Percentiles rank a stretch among this genome's conserved stretches.
These are phyloP conservation scores for Leucozona laternaria DNA, from an alignment of 2,888 invertebrate genomes.

Conservation along the genomic window DNA sequence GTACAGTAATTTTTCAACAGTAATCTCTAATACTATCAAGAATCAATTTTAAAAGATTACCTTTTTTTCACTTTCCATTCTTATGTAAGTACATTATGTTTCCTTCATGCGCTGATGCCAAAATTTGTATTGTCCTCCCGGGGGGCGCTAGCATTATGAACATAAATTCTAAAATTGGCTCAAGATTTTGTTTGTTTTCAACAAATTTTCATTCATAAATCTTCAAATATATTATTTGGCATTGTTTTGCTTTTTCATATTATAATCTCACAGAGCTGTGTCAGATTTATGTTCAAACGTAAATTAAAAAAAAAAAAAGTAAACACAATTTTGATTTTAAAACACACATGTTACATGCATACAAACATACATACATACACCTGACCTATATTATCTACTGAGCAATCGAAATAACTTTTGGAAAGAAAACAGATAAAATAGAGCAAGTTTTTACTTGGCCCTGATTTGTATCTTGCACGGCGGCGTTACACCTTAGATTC, in stretches of 20 bases:
- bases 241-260: constrained; percentile 37
- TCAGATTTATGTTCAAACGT: constrained; percentile 30
- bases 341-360: not conserved
- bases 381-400: too few species aligned
- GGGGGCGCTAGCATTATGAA: not conserved
- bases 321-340: constrained; percentile 5
- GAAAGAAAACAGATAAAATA: not conserved
- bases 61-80: not conserved
- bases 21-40: not conserved
- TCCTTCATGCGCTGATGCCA: constrained; percentile 3
- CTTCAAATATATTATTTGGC: constrained; percentile 22
- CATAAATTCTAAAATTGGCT: constrained; percentile 65
- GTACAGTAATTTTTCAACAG: not conserved
- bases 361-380: too few species aligned
- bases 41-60: constrained; percentile 3
- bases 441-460: too few species aligned
- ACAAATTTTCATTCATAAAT: constrained; percentile 68
- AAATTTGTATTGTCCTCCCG: not conserved
- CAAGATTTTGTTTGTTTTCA: constrained; percentile 59
- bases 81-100: not conserved
- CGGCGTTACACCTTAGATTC: constrained; percentile 3
- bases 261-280: not conserved
- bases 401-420: not conserved
- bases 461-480: constrained; percentile 8
- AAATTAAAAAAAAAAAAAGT: constrained; percentile 18